Percentiles rank a stretch among this genome's conserved stretches.
Evolutionary conservation across 2,797 vertebrate genomes (phyloP).

Genomic region (Leptatherina wallacei): DNA sequence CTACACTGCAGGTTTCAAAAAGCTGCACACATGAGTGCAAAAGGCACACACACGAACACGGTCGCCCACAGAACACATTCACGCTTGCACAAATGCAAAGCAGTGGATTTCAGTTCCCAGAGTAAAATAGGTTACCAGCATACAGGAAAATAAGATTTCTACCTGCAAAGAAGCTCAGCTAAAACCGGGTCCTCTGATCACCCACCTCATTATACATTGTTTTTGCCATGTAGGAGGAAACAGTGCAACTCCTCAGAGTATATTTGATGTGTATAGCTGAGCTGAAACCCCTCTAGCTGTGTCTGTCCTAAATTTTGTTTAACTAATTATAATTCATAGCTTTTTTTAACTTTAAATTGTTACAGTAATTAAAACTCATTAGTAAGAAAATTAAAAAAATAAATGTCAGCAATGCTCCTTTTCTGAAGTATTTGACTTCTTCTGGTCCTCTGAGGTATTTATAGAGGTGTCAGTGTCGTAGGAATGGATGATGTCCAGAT

Average conservation of each 20-base stretch:
- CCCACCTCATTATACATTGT: constrained; percentile 61
- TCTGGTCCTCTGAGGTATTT: constrained; percentile 63
- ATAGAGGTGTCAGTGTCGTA: constrained; percentile 71
- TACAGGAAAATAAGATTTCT: constrained; percentile 62
- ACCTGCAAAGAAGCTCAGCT: constrained; percentile 62
- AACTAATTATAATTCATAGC: constrained; percentile 19
- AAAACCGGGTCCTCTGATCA: constrained; percentile 59
- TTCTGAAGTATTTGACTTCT: constrained; percentile 35
- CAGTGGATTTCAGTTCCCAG: constrained; percentile 48
- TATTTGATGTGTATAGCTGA: constrained; percentile 24
- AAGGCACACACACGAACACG: constrained; percentile 25
- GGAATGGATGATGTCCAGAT: constrained; percentile 75
- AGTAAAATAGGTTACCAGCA: constrained; percentile 71
- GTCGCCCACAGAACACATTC: constrained; percentile 43
- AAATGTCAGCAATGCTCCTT: constrained; percentile 20
- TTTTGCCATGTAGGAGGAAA: constrained; percentile 59
- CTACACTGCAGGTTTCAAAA: constrained; percentile 38
- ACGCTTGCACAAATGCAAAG: constrained; percentile 51
- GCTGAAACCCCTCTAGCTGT: constrained; percentile 33
- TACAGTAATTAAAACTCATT: constrained; percentile 26
- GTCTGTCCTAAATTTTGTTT: constrained; percentile 23
- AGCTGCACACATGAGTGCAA: constrained; percentile 11
- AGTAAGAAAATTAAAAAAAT: constrained; percentile 8
- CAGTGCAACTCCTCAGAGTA: constrained; percentile 39
- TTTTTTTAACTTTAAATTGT: constrained; percentile 13